A percentile compares a stretch with the other conserved stretches of the same genome.
phyloP scores from a whole-genome alignment of 2,113 vertebrate species.

The Sturnira hondurensis region DNA sequence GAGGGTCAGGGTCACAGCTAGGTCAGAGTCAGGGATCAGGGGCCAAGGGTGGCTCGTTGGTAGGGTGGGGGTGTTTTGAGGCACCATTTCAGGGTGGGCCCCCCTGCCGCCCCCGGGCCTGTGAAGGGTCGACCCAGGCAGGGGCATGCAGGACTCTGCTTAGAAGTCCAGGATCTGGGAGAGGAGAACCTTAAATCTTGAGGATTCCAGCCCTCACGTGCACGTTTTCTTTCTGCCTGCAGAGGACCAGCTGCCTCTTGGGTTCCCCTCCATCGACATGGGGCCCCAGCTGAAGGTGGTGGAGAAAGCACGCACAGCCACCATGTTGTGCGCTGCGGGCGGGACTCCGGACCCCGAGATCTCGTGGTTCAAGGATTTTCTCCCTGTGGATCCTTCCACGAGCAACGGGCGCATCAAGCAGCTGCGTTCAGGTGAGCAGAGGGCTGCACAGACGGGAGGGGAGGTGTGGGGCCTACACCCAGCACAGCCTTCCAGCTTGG shows the following conservation, averaged over 20 bases:
- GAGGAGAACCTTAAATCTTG: background rate
- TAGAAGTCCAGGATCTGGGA: background rate
- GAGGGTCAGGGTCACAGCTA: background rate
- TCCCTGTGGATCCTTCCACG: conserved; percentile 92
- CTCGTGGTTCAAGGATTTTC: conserved; percentile 98
- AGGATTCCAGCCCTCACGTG: background rate
- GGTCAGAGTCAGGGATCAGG: background rate
- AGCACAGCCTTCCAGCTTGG: background rate
- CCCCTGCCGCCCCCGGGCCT: background rate
- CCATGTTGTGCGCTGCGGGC: conserved; percentile 96
- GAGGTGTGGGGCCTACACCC: background rate
- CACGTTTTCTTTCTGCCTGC: conserved; percentile 53
- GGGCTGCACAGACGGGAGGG: background rate
- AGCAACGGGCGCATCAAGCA: conserved; percentile 96
- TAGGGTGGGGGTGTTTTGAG: background rate
- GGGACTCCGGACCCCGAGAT: conserved; percentile 97
- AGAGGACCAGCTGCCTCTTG: conserved; percentile 95
- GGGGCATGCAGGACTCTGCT: background rate
- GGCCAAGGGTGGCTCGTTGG: too few species aligned
- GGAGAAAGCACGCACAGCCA: conserved; percentile 94
- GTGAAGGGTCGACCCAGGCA: background rate
- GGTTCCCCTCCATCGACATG: conserved; percentile 97
- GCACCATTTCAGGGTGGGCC: background rate
- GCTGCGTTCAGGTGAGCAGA: conserved; percentile 93
- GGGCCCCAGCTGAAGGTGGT: conserved; percentile 98